Evolutionary conservation across 2,113 vertebrate species (phyloP).

Genomic region (Accipiter virgatus): DNA sequence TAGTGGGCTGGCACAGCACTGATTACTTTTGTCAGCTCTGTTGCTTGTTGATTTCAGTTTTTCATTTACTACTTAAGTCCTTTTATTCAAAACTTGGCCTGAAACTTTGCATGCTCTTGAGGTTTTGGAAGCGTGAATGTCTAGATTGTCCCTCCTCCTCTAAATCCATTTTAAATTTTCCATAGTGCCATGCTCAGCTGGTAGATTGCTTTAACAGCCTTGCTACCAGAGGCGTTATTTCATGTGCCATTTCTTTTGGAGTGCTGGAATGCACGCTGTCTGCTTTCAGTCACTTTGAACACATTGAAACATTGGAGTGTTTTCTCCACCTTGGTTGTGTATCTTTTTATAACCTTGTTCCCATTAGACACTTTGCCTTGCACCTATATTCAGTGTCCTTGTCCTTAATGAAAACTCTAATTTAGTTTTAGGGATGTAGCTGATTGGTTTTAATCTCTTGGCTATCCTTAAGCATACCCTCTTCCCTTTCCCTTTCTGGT

Average conservation of each 20-base stretch:
- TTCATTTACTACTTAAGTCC: not conserved
- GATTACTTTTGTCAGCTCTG: not conserved
- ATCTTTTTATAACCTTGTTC: not conserved
- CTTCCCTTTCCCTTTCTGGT: not conserved
- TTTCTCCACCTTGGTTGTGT: not conserved
- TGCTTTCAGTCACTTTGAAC: not conserved
- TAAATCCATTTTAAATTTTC: not conserved
- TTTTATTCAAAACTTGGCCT: not conserved
- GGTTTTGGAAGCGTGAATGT: not conserved
- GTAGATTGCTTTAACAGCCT: not conserved
- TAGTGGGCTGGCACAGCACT: not conserved
- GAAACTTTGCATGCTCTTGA: not conserved
- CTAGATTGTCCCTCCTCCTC: not conserved
- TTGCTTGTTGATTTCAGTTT: not conserved
- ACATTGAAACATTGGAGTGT: not conserved
- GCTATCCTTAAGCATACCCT: not conserved
- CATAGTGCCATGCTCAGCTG: not conserved
- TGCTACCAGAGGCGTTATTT: not conserved
- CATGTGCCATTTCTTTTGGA: not conserved
- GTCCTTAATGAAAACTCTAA: not conserved
- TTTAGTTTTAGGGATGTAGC: not conserved
- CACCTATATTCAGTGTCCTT: not conserved
- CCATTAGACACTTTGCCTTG: not conserved
- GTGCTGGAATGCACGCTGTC: not conserved
- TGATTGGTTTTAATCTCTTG: not conserved